These are phyloP conservation scores for Herminia tarsipennalis DNA, from an alignment of 2,888 invertebrate genomes.

Conservation along the genomic window DNA sequence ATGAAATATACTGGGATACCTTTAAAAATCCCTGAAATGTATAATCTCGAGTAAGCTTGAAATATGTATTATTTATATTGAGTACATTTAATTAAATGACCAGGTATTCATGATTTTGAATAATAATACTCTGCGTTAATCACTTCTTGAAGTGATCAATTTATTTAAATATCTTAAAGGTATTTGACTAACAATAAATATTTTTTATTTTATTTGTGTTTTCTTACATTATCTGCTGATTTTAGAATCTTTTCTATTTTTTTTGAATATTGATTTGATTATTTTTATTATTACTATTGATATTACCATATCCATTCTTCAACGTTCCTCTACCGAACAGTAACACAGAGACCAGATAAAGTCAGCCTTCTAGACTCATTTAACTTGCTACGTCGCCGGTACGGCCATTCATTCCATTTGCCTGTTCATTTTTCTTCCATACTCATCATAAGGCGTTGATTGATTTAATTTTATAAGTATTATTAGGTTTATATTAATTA, in stretches of 20 bases:
- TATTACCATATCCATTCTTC: slow-evolving; percentile 32
- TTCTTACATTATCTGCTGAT: too few species aligned
- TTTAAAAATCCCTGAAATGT: not conserved
- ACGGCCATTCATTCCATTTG: slow-evolving; percentile 49
- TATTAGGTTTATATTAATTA: not conserved
- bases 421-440: slow-evolving; percentile 43
- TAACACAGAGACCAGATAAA: slow-evolving; percentile 57
- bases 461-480: slow-evolving; percentile 38
- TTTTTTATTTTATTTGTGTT: too few species aligned
- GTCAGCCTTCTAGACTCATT: slow-evolving; percentile 64
- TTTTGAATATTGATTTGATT: not conserved
- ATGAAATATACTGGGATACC: slow-evolving; percentile 18
- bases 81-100: too few species aligned
- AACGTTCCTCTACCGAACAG: slow-evolving; percentile 31
- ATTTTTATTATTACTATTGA: not conserved
- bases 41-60: too few species aligned
- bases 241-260: too few species aligned
- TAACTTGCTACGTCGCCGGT: slow-evolving; percentile 53
- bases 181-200: too few species aligned
- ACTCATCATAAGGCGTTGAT: slow-evolving; percentile 40
- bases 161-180: too few species aligned
- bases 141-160: too few species aligned
- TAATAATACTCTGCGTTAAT: too few species aligned
- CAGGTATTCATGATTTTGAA: too few species aligned
- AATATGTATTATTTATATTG: too few species aligned